Base-by-base conservation (phyloP, 2,888 invertebrate genomes). In the Hypercompe scribonia region DNA sequence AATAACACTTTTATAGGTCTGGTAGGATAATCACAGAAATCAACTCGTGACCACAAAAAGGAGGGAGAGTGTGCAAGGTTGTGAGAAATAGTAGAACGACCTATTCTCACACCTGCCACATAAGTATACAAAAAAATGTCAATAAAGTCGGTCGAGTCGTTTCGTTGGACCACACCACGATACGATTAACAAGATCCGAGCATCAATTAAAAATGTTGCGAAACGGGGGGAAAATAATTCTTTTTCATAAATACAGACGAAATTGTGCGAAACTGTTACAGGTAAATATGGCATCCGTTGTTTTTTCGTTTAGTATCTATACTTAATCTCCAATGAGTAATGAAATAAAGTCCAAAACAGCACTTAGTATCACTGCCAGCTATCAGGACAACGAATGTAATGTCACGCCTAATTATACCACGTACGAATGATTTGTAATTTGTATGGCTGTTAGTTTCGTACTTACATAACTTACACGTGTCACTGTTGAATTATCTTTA, bases 341-440 rank as follows among this genome's bases (percentile, higher is more conserved):
- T 11, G 4, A 58, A 58, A 15, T 28, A 13, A 13, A 58, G 13
- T 61, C 61, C 13, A 28, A 61, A 61, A 61, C 31, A 18, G 31
- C 28, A 28, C 13, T 13, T 11, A 15, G 28, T 28, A n/a, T n/a
- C n/a, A 28, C 28, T 28, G 28, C 4, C 28, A 58, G 58, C 28
- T 58, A 39, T 61, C 28, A 42, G 61, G 39, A 31, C 28, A 61
- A 31, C 69, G 42, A 69, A 69, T 61, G 61, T 31, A 61, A 42
- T 61, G 42, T 61, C 61, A 39, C 42, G 61, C 61, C 28, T 61
- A 61, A 63, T 42, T 39, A 69, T 61, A 58, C 54, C 28, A 50
- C 13, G 31, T 34, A 50, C 50, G 1, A 42, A 42, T 18, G 31
- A 68, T 15, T 28, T 36, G 58, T 58, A 42, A 21, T 58, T 61